Conservation (phyloP, 2,113 vertebrate genomes). For the Butorides virescens region DNA sequence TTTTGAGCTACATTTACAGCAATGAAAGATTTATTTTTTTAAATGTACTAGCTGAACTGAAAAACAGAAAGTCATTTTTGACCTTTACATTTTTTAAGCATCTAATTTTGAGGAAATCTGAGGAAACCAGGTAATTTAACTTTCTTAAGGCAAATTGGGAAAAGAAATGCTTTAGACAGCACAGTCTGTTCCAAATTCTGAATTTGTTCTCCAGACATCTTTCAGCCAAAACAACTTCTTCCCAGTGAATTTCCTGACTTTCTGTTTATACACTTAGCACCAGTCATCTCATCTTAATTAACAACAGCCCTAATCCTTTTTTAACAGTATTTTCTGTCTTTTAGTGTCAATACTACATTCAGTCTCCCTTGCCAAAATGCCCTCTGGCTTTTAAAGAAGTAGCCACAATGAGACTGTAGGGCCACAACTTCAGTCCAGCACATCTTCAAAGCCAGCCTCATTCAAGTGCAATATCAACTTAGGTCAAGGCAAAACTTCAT, state of each 20-base stretch:
- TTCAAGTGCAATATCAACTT: not conserved
- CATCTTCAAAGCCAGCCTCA: not conserved
- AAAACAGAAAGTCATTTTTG: not conserved
- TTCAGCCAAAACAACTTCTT: conserved; percentile 17
- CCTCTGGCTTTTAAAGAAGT: not conserved
- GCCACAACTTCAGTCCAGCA: not conserved
- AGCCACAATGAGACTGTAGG: not conserved
- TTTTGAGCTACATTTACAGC: not conserved
- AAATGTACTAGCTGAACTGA: not conserved
- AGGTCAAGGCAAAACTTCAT: not conserved
- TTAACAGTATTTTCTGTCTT: not conserved
- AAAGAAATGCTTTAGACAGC: not conserved
- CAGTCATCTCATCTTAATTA: not conserved
- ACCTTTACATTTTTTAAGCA: not conserved
- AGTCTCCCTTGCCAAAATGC: not conserved
- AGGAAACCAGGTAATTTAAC: not conserved
- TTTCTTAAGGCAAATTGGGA: not conserved
- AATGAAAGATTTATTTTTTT: not conserved
- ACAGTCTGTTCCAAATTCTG: conserved; percentile 20
- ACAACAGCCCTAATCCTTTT: not conserved
- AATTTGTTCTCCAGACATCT: not conserved
- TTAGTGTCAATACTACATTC: not conserved
- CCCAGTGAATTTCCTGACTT: not conserved
- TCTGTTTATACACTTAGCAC: not conserved
- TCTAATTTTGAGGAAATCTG: not conserved